Conservation (phyloP, 1,140 invertebrate genomes). For the Drosophila asahinai region DNA sequence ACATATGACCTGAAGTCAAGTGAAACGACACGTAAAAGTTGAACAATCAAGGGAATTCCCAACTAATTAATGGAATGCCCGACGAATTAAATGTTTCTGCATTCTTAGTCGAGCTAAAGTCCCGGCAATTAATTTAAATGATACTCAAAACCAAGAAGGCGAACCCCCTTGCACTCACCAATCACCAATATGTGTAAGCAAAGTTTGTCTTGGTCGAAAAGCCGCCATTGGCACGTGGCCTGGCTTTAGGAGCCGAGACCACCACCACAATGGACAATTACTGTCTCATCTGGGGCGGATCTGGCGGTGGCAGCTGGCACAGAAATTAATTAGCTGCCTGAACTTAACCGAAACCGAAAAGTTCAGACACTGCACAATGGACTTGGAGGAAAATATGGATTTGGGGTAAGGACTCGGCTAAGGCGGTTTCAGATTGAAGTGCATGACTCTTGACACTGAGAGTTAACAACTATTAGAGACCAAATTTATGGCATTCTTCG, state of each 20-base stretch:
- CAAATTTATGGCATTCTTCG: conserved; percentile 45
- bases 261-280: conserved; percentile 60
- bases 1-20: background rate
- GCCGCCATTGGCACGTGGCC: conserved; percentile 31
- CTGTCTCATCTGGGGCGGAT: conserved; percentile 47
- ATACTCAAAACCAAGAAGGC: conserved; percentile 22
- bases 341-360: conserved; percentile 46
- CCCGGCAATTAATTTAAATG: conserved; percentile 56
- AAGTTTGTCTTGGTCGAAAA: conserved; percentile 27
- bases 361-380: conserved; percentile 47
- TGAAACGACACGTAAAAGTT: background rate
- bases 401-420: background rate
- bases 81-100: conserved; percentile 27
- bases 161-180: background rate
- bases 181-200: conserved; percentile 4
- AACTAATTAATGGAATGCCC: conserved; percentile 25
- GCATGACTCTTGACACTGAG: conserved; percentile 49
- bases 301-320: conserved; percentile 53
- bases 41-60: background rate
- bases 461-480: conserved; percentile 25
- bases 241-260: conserved; percentile 8
- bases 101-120: conserved; percentile 9
- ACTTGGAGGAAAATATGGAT: conserved; percentile 10
- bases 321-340: conserved; percentile 63
- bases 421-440: conserved; percentile 8